Evolutionary conservation across 1,140 invertebrate species (phyloP), one percentile per base, ranked within the genome.

Genomic region (Lasioglossum baleicum): DNA sequence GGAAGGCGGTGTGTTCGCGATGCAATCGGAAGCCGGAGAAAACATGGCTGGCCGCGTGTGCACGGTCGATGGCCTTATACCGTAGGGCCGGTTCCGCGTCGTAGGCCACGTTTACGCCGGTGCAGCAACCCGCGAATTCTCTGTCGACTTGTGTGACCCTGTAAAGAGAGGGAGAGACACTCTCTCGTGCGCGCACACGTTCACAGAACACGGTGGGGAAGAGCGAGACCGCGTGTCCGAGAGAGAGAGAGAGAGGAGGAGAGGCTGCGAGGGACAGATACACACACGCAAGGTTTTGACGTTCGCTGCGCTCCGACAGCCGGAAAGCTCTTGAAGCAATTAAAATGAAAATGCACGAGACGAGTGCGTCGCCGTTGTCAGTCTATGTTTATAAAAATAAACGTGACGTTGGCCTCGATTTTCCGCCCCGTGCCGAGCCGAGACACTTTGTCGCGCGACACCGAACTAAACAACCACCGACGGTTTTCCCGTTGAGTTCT

Each of bases 281-380:
- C 15, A 44, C 22, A 17, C 2, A 22, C 22, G 8, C 17, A 40
- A 75, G 35, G 44, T 61, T 64, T 53, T 3, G 15, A 44, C 35
- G 20, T 20, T 58, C 56, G 56, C 13, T 20, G 6, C 5, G 61
- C 31, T 17, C 26, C 61, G 26, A 40, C 31, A 6, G 15, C 15
- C 61, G 31, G 61, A 35, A 64, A 17, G 31, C 61, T 26, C 31
- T 40, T 35, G 31, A 40, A 40, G 31, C 61, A 40, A 64, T 64
- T 63, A 63, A 63, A 63, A 63, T 31, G 61, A 63, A 63, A 63
- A 63, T 15, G 26, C 26, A 26, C 26, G 61, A n/a, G 56, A 35
- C 61, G 26, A 58, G n/a, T 17, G 26, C 61, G 61, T 26, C 26
- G 61, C 61, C 26, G 61, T 15, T 17, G 26, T 35, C 61, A 31